phyloP scores from a whole-genome alignment of 2,888 invertebrate species.

The Pegoplata infirma region DNA sequence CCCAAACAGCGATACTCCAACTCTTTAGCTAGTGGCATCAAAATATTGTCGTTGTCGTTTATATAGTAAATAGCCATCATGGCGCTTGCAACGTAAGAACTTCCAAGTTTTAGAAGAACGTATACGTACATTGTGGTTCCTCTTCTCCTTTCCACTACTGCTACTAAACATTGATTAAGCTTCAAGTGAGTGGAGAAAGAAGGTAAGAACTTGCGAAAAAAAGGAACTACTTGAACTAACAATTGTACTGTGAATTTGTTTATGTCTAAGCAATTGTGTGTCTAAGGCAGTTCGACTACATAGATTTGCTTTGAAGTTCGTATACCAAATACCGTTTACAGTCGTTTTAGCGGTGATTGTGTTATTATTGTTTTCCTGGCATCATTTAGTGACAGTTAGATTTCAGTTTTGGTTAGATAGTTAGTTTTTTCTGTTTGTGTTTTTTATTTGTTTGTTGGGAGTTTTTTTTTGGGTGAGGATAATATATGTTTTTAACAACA shows the following conservation, averaged over 20 bases:
- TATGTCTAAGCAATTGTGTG: conserved; percentile 44
- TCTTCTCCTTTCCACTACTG: not conserved
- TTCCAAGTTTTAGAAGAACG: too few species aligned
- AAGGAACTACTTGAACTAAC: conserved; percentile 13
- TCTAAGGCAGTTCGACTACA: not conserved
- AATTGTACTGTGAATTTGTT: conserved; percentile 55
- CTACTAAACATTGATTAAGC: conserved; percentile 52
- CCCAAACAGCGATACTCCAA: conserved; percentile 57
- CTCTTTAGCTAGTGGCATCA: conserved; percentile 45
- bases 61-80: conserved; percentile 56
- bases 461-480: not conserved
- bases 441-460: not conserved
- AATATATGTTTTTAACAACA: conserved; percentile 4
- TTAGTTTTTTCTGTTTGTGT: not conserved
- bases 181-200: conserved; percentile 1
- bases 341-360: conserved; percentile 64
- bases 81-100: conserved; percentile 55
- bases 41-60: conserved; percentile 59
- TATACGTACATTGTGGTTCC: not conserved
- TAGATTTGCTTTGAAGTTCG: conserved; percentile 52
- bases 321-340: conserved; percentile 48
- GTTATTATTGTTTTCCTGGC: conserved; percentile 60
- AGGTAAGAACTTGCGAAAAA: not conserved
- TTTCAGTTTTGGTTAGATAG: conserved; percentile 28
- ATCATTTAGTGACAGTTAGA: conserved; percentile 59